Base-by-base conservation (phyloP, 1,140 invertebrate species). In the Palaemon carinicauda region DNA sequence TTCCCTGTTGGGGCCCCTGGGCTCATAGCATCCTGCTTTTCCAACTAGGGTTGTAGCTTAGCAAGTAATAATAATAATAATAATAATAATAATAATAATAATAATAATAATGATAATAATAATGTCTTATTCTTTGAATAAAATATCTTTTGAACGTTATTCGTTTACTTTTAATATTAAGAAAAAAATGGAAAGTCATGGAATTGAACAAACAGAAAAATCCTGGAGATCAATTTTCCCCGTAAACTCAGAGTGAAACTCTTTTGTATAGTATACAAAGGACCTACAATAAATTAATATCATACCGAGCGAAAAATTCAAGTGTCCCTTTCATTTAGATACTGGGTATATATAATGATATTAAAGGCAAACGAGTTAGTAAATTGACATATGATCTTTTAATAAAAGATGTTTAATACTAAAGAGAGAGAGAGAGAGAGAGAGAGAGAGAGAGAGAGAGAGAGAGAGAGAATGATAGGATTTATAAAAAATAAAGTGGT, bases 81-180 rank as follows among this genome's bases (percentile, higher is more conserved):
- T 74, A 74, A 74, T 74, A 74, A 74, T 74, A 74, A 74, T 74
- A 74, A 74, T 74, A 74, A 74, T 74, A 74, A 74, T 74, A 74
- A 74, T 74, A 74, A 74, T 74, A 3, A 74, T 74, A 74, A 74
- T 74, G 27, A 74, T 74, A 74, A 74, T 74, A 74, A 74, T n/a
- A n/a, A n/a, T n/a, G n/a, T n/a, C n/a, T n/a, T n/a, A n/a, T n/a
- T 3, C 17, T 27, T 27, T 7, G 5, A 7, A 19, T 27, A 50
- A 1, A 31, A 74, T 24, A 33, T 33, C n/a, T n/a, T n/a, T n/a
- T n/a, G n/a, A 27, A 74, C 29, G 9, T 10, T 7, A 1, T 27
- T 3, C 27, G 9, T 33, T 0, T 73, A 7, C 14, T 19, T 17
- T 73, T 21, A 19, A 19, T n/a, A 19, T 4, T 14, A 41, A 41